phyloP scores from a whole-genome alignment of 2,888 invertebrate genomes.

The Drosophila antonietae region DNA sequence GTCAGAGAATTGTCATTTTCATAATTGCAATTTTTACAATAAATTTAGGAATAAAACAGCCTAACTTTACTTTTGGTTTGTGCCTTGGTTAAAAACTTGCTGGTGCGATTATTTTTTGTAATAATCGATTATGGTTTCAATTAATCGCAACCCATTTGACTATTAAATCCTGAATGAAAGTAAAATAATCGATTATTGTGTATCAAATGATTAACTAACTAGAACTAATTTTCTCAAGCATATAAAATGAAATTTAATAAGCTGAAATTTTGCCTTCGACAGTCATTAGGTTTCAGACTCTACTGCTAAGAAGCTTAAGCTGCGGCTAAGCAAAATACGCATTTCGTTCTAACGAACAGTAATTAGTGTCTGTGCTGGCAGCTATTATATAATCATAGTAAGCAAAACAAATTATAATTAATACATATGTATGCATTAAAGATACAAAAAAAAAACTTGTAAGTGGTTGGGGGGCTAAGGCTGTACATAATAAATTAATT shows the following conservation, averaged over 20 bases:
- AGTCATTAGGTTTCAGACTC: background rate
- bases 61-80: too few relatives aligned
- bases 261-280: background rate
- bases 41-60: too few relatives aligned
- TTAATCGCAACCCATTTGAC: too few relatives aligned
- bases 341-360: slow-evolving; percentile 7
- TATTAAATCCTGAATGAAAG: too few relatives aligned
- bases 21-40: too few relatives aligned
- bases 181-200: too few relatives aligned
- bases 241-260: background rate
- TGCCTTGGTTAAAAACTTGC: too few relatives aligned
- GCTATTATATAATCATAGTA: slow-evolving; percentile 46
- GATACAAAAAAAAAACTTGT: slow-evolving; percentile 21
- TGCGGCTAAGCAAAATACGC: slow-evolving; percentile 5
- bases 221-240: background rate
- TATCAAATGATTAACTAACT: too few relatives aligned
- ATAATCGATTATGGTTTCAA: too few relatives aligned
- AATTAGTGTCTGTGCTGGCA: slow-evolving; percentile 30
- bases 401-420: slow-evolving; percentile 59
- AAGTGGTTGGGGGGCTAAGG: slow-evolving; percentile 28
- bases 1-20: too few relatives aligned
- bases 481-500: slow-evolving; percentile 63
- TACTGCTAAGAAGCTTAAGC: background rate
- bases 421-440: slow-evolving; percentile 21
- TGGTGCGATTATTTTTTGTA: too few relatives aligned